Conservation (phyloP, 2,888 invertebrate species). For the Tetanocera ferruginea region DNA sequence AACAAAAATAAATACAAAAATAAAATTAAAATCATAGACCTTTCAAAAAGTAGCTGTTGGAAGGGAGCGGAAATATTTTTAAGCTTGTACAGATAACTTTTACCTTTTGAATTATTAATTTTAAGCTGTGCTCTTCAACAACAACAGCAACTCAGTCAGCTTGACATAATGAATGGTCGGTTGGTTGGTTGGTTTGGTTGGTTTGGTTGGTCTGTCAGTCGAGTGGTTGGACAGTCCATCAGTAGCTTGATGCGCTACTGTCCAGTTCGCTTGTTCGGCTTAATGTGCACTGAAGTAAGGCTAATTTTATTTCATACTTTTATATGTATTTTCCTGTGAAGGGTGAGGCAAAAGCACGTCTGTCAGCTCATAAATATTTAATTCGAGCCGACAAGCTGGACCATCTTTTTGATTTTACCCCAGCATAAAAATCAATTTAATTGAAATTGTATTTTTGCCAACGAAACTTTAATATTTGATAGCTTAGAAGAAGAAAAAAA, state of each 20-base stretch:
- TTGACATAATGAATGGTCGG: conserved; percentile 22
- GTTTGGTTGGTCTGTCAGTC: no score
- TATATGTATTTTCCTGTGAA: neutral
- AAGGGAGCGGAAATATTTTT: neutral
- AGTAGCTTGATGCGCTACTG: neutral
- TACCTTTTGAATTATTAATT: conserved; percentile 35
- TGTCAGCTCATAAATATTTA: neutral
- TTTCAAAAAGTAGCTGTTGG: neutral
- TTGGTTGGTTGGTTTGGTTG: no score
- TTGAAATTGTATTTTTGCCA: neutral
- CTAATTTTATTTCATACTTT: neutral
- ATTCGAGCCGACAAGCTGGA: neutral
- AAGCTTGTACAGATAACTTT: conserved; percentile 3
- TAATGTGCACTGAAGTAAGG: neutral
- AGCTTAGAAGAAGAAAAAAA: neutral
- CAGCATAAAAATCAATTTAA: conserved; percentile 1
- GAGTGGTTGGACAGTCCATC: no score
- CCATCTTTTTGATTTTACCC: neutral
- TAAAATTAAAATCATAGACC: neutral
- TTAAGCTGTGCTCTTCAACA: neutral
- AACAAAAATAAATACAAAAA: neutral
- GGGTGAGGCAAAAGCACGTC: neutral
- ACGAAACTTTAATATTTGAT: neutral
- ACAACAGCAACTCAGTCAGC: neutral
- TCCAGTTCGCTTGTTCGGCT: neutral